Evolutionary conservation across 2,888 invertebrate species (phyloP), one percentile per base, ranked within the genome.

Genomic region (Fissipunctia ypsillon): DNA sequence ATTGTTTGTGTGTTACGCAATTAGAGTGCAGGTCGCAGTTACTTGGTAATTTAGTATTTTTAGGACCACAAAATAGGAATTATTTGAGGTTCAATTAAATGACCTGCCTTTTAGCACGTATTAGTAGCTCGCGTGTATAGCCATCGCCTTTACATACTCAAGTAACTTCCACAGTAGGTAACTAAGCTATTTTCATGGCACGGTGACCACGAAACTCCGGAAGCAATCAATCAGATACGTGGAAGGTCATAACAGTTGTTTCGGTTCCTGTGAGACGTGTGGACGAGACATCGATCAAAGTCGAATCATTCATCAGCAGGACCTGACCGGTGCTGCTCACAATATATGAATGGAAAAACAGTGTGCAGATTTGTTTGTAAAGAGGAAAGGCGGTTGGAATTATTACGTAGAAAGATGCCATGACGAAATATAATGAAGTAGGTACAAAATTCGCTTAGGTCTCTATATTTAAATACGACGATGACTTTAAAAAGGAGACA

Each of bases 201-300:
- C 57, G 41, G 69, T 67, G 59, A 48, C 64, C 69, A 69, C 69
- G 45, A 50, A 80, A 76, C 63, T 61, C n/a, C 79, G 83, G 78
- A 76, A 83, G 69, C 79, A 75, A 86, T 86, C 79, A 77, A 86
- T 86, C 86, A 86, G 48, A 76, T 73, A 83, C 73, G 69, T 59
- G 54, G 61, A 75, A 73, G 75, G 71, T 57, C 69, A 73, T 71
- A 82, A 69, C 76, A 73, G 73, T 82, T 80, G 85, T 79, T 84
- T 85, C 63, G 50, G 70, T 69, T 75, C 61, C 67, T 65, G 72
- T 57, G 69, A 56, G 70, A 59, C 70, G 81, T 73, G 72, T 70
- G 61, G 65, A 74, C 73, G 69, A 63, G 69, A 56, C 83, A 86
- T 86, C 86, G 69, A 86, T 86, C 86, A 86, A 83, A 73, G 73